These are phyloP conservation scores for Prunella strophiata DNA, from an alignment of 2,797 vertebrate genomes.

Conservation along the genomic window DNA sequence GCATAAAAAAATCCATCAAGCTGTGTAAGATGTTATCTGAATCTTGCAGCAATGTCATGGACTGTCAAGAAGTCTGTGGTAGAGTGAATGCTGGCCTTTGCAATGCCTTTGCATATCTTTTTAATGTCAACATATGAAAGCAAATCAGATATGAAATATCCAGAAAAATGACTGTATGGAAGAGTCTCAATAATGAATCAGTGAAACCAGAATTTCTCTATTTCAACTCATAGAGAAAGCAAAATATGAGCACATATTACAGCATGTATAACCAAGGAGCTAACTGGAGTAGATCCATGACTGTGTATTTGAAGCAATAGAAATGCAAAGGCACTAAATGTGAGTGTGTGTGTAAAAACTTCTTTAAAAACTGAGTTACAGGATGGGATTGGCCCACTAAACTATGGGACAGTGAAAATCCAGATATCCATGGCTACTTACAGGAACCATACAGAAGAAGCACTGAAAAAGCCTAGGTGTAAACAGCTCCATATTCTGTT, in stretches of 20 bases:
- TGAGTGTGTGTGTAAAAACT: not conserved
- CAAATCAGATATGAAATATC: not conserved
- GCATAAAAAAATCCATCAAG: not conserved
- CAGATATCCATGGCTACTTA: not conserved
- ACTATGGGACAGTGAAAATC: not conserved
- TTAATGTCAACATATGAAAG: not conserved
- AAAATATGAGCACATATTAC: not conserved
- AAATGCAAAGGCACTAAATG: not conserved
- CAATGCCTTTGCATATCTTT: not conserved
- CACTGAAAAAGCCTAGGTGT: not conserved
- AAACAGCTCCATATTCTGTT: not conserved
- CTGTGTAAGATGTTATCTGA: not conserved
- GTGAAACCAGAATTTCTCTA: not conserved
- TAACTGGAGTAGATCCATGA: not conserved
- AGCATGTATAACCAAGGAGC: not conserved
- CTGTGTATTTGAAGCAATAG: not conserved
- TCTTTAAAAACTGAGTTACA: not conserved
- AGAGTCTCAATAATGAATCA: not conserved
- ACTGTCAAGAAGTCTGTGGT: not conserved
- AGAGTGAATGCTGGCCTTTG: not conserved
- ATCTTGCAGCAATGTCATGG: not conserved
- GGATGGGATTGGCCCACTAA: not conserved
- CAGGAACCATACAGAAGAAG: not conserved
- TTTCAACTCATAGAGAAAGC: not conserved
- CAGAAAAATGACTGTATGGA: not conserved